Evolutionary conservation across 2,797 vertebrate species (phyloP).

Genomic region (Semotilus atromaculatus): DNA sequence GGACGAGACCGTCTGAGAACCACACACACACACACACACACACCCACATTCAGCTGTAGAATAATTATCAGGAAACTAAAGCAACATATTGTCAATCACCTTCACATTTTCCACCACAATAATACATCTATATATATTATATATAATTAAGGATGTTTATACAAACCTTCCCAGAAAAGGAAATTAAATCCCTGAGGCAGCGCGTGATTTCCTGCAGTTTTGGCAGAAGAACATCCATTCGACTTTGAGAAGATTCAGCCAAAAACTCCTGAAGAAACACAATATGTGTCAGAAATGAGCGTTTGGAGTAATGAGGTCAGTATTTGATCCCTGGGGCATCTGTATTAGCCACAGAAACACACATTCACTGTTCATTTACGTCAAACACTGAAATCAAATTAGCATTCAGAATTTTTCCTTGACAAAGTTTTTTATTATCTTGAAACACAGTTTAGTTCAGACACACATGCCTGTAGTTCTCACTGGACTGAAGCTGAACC

Average conservation of each 20-base stretch:
- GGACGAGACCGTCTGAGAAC: constrained; percentile 71
- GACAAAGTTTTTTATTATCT: not conserved
- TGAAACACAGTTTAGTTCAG: not conserved
- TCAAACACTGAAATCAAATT: not conserved
- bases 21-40: too few relatives aligned
- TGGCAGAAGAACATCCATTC: constrained; percentile 82
- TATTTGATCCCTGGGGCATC: not conserved
- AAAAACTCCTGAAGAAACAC: constrained; percentile 78
- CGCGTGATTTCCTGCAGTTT: constrained; percentile 91
- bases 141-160: not conserved
- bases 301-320: not conserved
- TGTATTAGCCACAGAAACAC: not conserved
- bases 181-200: constrained; percentile 88
- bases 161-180: constrained; percentile 82
- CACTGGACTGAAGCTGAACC: too few relatives aligned
- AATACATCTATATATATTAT: not conserved
- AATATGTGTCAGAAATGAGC: not conserved
- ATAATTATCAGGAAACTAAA: not conserved
- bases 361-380: not conserved
- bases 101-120: not conserved
- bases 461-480: too few relatives aligned
- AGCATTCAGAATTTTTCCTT: not conserved
- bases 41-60: too few relatives aligned
- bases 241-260: constrained; percentile 76
- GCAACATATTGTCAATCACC: not conserved